Conservation (phyloP, 2,888 invertebrate species). For the Belgica antarctica region DNA sequence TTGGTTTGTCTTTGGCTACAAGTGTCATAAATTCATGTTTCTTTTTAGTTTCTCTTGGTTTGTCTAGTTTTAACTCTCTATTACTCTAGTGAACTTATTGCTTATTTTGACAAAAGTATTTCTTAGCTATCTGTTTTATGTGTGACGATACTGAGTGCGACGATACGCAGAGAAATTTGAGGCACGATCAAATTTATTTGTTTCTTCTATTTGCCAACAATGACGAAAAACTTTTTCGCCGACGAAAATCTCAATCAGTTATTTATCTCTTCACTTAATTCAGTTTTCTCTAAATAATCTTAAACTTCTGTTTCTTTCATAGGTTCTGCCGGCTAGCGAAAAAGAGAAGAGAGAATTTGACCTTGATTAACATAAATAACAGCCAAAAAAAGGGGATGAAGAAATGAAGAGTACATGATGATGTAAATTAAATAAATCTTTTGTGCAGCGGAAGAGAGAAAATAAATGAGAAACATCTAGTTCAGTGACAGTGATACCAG, state of each 20-base stretch:
- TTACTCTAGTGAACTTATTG: slow-evolving; percentile 10
- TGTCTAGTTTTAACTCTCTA: not conserved
- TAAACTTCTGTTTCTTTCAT: slow-evolving; percentile 75
- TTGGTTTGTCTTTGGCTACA: slow-evolving; percentile 13
- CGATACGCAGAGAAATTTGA: slow-evolving; percentile 8
- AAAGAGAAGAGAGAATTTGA: slow-evolving; percentile 15
- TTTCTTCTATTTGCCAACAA: slow-evolving; percentile 15
- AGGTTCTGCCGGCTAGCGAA: slow-evolving; percentile 65
- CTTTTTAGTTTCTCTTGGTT: not conserved
- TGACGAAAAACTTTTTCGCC: not conserved
- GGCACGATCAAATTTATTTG: slow-evolving; percentile 6
- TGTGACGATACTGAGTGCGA: slow-evolving; percentile 15
- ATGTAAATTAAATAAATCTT: no score
- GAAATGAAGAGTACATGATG: not conserved
- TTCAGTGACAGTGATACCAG: not conserved
- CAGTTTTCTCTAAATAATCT: slow-evolving; percentile 48
- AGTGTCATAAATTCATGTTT: not conserved
- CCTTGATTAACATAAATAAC: slow-evolving; percentile 9
- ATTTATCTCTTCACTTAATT: slow-evolving; percentile 8
- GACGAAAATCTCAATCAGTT: not conserved
- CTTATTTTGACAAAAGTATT: slow-evolving; percentile 11
- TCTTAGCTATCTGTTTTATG: not conserved
- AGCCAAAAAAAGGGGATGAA: slow-evolving; percentile 6
- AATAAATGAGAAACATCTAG: slow-evolving; percentile 7
- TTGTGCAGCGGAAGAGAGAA: not conserved